These are phyloP conservation scores for Andricus curvator DNA, from an alignment of 2,888 invertebrate species.

Conservation along the genomic window DNA sequence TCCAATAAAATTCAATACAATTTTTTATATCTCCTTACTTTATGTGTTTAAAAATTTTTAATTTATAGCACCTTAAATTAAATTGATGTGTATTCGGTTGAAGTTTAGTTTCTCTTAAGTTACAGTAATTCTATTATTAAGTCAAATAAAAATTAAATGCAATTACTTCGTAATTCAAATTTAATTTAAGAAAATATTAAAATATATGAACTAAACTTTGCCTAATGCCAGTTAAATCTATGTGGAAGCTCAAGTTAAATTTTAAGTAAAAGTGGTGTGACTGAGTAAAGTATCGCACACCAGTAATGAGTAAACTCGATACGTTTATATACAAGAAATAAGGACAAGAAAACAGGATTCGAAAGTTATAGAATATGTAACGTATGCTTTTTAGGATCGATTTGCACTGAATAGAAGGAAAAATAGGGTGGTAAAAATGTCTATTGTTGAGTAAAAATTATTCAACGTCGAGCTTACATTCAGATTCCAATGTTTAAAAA, in stretches of 20 bases:
- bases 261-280: conserved; percentile 32
- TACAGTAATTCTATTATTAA: background rate
- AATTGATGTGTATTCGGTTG: background rate
- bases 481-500: background rate
- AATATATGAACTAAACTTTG: background rate
- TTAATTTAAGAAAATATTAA: background rate
- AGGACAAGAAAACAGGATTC: conserved; percentile 35
- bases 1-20: background rate
- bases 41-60: background rate
- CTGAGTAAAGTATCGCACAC: conserved; percentile 8
- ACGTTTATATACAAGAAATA: conserved; percentile 31
- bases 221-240: background rate
- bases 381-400: conserved; percentile 11
- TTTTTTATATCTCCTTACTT: background rate
- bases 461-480: background rate
- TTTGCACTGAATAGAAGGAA: conserved; percentile 9
- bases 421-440: background rate
- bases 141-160: background rate
- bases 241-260: background rate
- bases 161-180: background rate
- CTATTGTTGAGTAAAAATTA: background rate
- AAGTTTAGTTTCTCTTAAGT: background rate
- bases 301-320: conserved; percentile 28
- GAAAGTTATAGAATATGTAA: conserved; percentile 40
- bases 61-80: background rate